Percentiles rank a stretch among this genome's conserved stretches.
phyloP scores from a whole-genome alignment of 2,113 vertebrate species.

The Gnathonemus longibarbis region DNA sequence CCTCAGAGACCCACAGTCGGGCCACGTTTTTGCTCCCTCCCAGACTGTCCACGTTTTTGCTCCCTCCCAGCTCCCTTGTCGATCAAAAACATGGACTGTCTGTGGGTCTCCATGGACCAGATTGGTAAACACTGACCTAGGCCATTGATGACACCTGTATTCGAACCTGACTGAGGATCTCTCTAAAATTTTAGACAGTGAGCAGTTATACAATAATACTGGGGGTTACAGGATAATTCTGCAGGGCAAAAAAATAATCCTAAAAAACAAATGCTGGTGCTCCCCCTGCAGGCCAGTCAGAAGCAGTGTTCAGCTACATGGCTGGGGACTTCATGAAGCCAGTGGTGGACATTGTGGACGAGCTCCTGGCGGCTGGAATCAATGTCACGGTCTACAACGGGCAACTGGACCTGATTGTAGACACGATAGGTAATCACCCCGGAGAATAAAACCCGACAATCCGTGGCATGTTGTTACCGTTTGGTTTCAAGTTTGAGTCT shows the following conservation, averaged over 20 bases:
- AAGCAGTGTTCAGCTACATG: slow-evolving; percentile 75
- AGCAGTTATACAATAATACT: neutral
- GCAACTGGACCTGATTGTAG: slow-evolving; percentile 93
- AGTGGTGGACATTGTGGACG: slow-evolving; percentile 72
- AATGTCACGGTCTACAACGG: slow-evolving; percentile 89
- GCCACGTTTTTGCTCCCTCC: neutral
- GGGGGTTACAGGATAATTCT: neutral
- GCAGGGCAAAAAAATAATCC: neutral
- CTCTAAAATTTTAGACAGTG: neutral
- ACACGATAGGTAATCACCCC: slow-evolving; percentile 76
- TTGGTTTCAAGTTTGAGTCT: neutral
- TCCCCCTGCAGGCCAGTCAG: slow-evolving; percentile 68
- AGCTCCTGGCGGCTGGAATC: slow-evolving; percentile 70
- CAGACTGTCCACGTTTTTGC: neutral
- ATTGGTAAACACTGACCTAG: neutral
- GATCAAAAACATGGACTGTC: neutral
- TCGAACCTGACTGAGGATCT: neutral
- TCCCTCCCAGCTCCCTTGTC: neutral
- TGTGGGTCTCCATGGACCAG: neutral
- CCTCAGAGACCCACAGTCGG: neutral
- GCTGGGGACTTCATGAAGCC: slow-evolving; percentile 88
- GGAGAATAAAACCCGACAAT: neutral
- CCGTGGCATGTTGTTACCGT: neutral
- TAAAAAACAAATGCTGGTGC: neutral
- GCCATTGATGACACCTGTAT: neutral